Evolutionary conservation across 2,797 vertebrate genomes (phyloP), one percentile per base, ranked within the genome.

Genomic region (Amniataba percoides): DNA sequence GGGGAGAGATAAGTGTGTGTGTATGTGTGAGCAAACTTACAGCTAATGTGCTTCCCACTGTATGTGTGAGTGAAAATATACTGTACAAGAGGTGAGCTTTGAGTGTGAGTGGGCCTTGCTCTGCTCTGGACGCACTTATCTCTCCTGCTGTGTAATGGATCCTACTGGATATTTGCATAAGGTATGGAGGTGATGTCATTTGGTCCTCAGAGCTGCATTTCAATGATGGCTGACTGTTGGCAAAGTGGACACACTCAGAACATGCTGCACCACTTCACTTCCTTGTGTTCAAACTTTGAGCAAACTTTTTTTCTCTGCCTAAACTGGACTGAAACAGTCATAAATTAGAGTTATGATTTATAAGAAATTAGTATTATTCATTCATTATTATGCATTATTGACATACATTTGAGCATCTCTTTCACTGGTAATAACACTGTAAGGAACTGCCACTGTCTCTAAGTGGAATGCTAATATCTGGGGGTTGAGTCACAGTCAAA

Each of bases 101-200:
- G 85, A 87, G 91, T 82, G 85, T 91, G 92, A 91, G 90, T 92
- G 92, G 88, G 89, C 89, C 87, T 82, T 91, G 87, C 91, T 94
- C 89, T 19, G 83, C 87, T 91, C 90, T 91, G 92, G 90, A 92
- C 90, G 84, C 71, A 84, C 90, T 93, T 79, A 88, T 90, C 89
- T 90, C 83, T 65, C 64, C 77, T 83, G 79, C 87, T 82, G 77
- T 74, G 89, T 90, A 94, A 94, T 94, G 92, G 87, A 92, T 91
- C 80, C 84, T 70, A 4, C 80, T 59, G 78, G 57, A 80, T 84
- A 93, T 94, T 94, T 92, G 89, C 93, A 93, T 93, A 87, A 77
- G 78, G 73, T 88, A 91, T 90, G 88, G 80, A 81, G 83, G 81
- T 89, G 88, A 89, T 85, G 90, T 88, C 86, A 84, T 84, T 61